Evolutionary conservation across 2,888 invertebrate species (phyloP), one percentile per base, ranked within the genome.

Genomic region (Cordylochernes scorpioides): DNA sequence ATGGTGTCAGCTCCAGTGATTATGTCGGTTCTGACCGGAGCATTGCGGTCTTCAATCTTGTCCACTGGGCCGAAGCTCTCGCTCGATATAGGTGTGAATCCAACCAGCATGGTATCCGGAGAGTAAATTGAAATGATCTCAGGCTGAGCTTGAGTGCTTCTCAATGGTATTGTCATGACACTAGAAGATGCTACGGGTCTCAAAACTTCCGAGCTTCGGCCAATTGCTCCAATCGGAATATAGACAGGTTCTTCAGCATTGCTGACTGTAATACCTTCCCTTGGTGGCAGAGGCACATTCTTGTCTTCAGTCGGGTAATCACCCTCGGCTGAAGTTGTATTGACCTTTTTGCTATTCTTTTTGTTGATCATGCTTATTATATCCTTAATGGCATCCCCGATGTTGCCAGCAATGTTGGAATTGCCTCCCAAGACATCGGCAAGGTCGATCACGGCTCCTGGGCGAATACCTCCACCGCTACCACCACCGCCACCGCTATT

Each of bases 321-420:
- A n/a, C n/a, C n/a, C n/a, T n/a, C n/a, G n/a, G n/a, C n/a, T n/a
- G n/a, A n/a, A n/a, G n/a, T n/a, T n/a, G n/a, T n/a, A n/a, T n/a
- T n/a, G n/a, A n/a, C n/a, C n/a, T n/a, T n/a, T n/a, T n/a, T n/a
- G n/a, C n/a, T n/a, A n/a, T n/a, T n/a, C n/a, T n/a, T n/a, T n/a
- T n/a, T n/a, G n/a, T n/a, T n/a, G n/a, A n/a, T n/a, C n/a, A n/a
- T n/a, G 19, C 43, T 39, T n/a, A 43, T 42, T 24, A 43, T 43
- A 18, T 41, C 43, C 25, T 43, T 40, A 13, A 43, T 43, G 3
- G 43, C 38, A 24, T 38, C 36, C 5, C 42, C 42, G 12, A 43
- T 32, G 25, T 42, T 40, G 4, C 43, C 42, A 13, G 40, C 41
- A 9, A 42, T 30, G 27, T 38, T 42, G n/a, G 39, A 35, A 22